phyloP scores from a whole-genome alignment of 2,113 vertebrate species.

The Lontra canadensis region DNA sequence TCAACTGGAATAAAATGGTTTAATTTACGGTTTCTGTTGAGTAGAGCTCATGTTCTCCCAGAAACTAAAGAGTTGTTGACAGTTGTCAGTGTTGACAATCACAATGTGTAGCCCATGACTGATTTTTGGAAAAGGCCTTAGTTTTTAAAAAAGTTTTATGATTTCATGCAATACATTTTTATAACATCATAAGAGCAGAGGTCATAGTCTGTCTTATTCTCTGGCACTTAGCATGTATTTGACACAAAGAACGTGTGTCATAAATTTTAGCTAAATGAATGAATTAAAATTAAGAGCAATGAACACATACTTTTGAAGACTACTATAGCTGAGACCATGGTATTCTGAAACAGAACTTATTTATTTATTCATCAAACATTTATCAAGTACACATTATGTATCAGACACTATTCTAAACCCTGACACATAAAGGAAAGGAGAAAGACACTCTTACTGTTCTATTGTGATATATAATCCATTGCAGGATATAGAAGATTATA shows the following conservation, averaged over 20 bases:
- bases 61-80: not conserved
- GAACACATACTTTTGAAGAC: not conserved
- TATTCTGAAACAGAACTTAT: slow-evolving; percentile 22
- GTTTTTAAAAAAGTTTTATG: not conserved
- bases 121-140: not conserved
- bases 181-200: not conserved
- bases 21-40: not conserved
- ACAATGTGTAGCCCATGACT: not conserved
- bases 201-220: not conserved
- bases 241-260: not conserved
- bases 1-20: not conserved
- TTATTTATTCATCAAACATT: not conserved
- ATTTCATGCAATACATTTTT: not conserved
- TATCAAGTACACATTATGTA: not conserved
- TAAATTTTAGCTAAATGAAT: not conserved
- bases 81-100: not conserved
- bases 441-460: not conserved
- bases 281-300: not conserved
- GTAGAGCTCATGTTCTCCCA: not conserved
- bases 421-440: not conserved
- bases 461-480: not conserved
- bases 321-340: not conserved
- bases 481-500: not conserved
- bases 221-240: not conserved
- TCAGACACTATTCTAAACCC: not conserved